A percentile compares a stretch with the other conserved stretches of the same genome.
Evolutionary conservation across 2,888 invertebrate species (phyloP).

Genomic region (Andricus quercusramuli): DNA sequence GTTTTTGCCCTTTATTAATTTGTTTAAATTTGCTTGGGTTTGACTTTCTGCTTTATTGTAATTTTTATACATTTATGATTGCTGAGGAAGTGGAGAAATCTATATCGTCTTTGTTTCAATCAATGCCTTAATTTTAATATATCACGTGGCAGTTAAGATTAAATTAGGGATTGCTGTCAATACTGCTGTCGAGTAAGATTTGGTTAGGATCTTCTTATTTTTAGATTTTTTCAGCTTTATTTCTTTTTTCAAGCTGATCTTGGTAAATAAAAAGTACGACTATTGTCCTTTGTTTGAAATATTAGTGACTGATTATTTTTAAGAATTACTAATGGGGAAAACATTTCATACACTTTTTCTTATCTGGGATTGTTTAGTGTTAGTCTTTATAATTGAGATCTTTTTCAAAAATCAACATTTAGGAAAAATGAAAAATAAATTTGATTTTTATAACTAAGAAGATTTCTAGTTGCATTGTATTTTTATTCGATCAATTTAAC

Average conservation of each 20-base stretch:
- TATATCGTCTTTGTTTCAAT: slow-evolving; percentile 8
- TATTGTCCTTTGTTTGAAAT: background rate
- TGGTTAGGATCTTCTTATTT: background rate
- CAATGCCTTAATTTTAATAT: slow-evolving; percentile 9
- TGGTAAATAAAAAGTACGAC: background rate
- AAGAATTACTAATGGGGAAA: background rate
- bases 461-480: too few species aligned
- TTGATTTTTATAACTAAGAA: too few species aligned
- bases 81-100: background rate
- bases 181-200: background rate
- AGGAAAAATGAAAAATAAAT: background rate
- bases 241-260: background rate
- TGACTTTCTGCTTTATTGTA: background rate
- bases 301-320: background rate
- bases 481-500: too few species aligned
- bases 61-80: background rate
- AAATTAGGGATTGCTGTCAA: slow-evolving; percentile 1
- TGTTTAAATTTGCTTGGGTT: background rate
- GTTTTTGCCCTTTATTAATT: background rate
- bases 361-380: background rate
- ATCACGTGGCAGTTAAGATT: slow-evolving; percentile 26
- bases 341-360: background rate
- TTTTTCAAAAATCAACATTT: background rate
- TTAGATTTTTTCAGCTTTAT: background rate
- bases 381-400: background rate